phyloP scores from a whole-genome alignment of 2,888 invertebrate species.

The Pachydiplax longipennis region DNA sequence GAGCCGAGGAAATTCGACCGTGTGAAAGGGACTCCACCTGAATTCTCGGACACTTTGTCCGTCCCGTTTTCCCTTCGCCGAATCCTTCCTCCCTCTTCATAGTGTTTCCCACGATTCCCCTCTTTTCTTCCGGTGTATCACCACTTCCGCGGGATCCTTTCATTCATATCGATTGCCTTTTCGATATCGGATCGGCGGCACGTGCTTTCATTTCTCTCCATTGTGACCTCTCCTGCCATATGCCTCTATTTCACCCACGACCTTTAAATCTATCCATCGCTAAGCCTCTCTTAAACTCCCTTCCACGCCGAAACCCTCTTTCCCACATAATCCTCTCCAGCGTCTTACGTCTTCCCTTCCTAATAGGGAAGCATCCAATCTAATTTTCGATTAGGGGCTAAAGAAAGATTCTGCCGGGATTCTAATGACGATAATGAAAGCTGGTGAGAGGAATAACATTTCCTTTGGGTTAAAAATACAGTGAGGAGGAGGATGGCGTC shows the following conservation, averaged over 20 bases:
- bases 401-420: too few species aligned
- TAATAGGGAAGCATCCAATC: too few species aligned
- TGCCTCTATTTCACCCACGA: background rate
- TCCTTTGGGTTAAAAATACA: too few species aligned
- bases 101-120: background rate
- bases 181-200: background rate
- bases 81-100: background rate
- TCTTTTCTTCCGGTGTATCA: background rate
- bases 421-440: too few species aligned
- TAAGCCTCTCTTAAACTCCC: too few species aligned
- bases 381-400: too few species aligned
- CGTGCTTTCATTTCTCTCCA: constrained; percentile 32
- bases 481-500: too few species aligned
- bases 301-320: background rate
- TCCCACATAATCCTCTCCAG: too few species aligned
- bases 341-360: too few species aligned
- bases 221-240: background rate
- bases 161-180: background rate
- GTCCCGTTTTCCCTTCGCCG: background rate
- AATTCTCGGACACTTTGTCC: background rate
- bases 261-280: background rate
- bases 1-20: too few species aligned
- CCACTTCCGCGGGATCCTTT: background rate
- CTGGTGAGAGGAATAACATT: too few species aligned
- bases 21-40: background rate